Evolutionary conservation across 2,113 vertebrate genomes (phyloP).

Genomic region (Nannobrachium achirus): DNA sequence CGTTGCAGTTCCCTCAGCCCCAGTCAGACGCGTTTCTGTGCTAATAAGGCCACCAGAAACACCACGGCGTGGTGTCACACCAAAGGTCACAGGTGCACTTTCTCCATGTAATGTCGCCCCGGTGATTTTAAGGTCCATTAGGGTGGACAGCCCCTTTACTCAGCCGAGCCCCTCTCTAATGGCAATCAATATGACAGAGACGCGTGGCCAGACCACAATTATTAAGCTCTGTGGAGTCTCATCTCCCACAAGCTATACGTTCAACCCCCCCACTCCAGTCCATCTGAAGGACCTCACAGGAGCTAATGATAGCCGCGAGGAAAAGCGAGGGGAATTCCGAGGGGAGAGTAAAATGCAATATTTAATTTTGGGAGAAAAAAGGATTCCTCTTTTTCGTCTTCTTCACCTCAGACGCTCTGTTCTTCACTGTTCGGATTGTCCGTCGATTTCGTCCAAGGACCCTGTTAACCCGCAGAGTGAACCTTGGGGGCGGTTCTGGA

Average conservation of each 20-base stretch:
- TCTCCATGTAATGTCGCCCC: constrained; percentile 56
- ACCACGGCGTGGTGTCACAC: constrained; percentile 53
- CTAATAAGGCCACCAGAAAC: constrained; percentile 61
- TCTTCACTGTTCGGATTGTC: constrained; percentile 31
- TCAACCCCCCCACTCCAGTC: constrained; percentile 49
- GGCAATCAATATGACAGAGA: constrained; percentile 36
- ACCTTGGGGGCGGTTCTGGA: no score
- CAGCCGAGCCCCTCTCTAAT: constrained; percentile 38
- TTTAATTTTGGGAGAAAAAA: no score
- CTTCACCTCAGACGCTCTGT: constrained; percentile 17
- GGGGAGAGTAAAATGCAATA: constrained; percentile 8
- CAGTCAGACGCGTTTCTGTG: constrained; percentile 31
- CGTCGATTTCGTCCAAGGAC: constrained; percentile 60
- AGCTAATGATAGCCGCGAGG: background rate
- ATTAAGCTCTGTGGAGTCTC: constrained; percentile 48
- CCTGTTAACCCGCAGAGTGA: constrained; percentile 66
- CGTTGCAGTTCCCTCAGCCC: background rate
- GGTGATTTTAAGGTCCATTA: constrained; percentile 61
- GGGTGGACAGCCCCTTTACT: constrained; percentile 56
- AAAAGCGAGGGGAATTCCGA: constrained; percentile 25
- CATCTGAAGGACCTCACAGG: constrained; percentile 54
- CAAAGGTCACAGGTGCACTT: constrained; percentile 66
- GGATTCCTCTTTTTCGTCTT: constrained; percentile 17
- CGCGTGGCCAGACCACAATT: constrained; percentile 28
- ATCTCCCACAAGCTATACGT: constrained; percentile 49